A percentile compares a stretch with the other conserved stretches of the same genome.
Evolutionary conservation across 2,888 invertebrate genomes (phyloP).

Genomic region (Vannuccia rotundouncinata): DNA sequence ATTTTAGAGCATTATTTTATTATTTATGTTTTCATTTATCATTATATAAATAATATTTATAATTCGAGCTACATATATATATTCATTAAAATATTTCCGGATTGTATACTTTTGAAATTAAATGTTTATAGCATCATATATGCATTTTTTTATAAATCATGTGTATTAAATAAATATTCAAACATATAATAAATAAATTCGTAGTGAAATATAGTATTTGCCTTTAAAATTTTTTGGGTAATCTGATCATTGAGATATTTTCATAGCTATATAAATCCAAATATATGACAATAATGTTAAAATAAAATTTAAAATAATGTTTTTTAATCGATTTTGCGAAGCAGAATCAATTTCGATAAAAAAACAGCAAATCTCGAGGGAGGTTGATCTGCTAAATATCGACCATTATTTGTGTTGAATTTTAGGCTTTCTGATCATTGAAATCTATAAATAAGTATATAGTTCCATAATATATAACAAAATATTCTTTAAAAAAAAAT

Average conservation of each 20-base stretch:
- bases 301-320: not conserved
- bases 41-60: not conserved
- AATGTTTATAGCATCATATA: not conserved
- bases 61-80: not conserved
- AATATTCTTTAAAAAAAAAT: not conserved
- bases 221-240: not conserved
- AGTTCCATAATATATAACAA: conserved; percentile 2
- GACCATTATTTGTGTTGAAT: conserved; percentile 13
- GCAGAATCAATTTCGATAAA: conserved; percentile 10
- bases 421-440: not conserved
- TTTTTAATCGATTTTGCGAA: conserved; percentile 14
- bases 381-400: conserved; percentile 9
- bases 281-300: not conserved
- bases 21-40: not conserved
- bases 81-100: not conserved
- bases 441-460: conserved; percentile 17
- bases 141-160: not conserved
- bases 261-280: not conserved
- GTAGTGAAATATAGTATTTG: not conserved
- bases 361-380: not conserved
- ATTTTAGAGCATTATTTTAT: too few relatives aligned
- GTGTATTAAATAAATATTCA: not conserved
- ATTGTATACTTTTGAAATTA: not conserved
- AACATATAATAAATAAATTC: not conserved
- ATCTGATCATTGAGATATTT: not conserved